Base-by-base conservation (phyloP, 2,888 invertebrate species). In the Apocheima hispidaria region DNA sequence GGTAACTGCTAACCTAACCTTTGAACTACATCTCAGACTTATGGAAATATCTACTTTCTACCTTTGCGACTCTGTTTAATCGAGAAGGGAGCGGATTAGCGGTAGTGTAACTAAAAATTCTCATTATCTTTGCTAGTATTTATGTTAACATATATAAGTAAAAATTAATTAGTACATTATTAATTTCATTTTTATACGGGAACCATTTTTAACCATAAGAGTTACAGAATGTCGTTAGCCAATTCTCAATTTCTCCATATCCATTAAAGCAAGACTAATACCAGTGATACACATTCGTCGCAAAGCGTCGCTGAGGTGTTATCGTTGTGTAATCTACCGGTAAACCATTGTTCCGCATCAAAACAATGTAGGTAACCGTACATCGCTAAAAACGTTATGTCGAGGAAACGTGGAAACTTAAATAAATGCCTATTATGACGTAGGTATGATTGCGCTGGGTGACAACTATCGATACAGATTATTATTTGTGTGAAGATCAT, bases 371-470 rank as follows among this genome's bases (percentile, higher is more conserved):
- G 77, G 68, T 70, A 63, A 77, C 75, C 66, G 67, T 77, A 51
- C 44, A 61, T 55, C 61, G 70, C 71, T 78, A 86, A 84, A 86
- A 84, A 83, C 81, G 73, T 71, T 75, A 60, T 74, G 78, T 78
- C 77, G 79, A 80, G 83, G 81, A 82, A 85, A 84, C 81, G 73
- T 83, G 83, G 83, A 86, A 87, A 83, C 73, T 68, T 66, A 38
- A 64, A 71, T 74, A 69, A 59, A 65, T 74, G 69, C 70, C 68
- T 74, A 70, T 71, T 69, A 75, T 73, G 75, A 77, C 74, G 40
- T 51, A 26, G 48, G 18, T 18, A 18, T 38, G 6, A 33, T 30
- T 35, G 44, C 43, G 3, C 41, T n/a, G 14, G 41, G 3, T 40
- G 21, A 23, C 43, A 44, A 26, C 14, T 9, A 41, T 53, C 52